Evolutionary conservation across 1,140 invertebrate genomes (phyloP).

Genomic region (Conus ventricosus): DNA sequence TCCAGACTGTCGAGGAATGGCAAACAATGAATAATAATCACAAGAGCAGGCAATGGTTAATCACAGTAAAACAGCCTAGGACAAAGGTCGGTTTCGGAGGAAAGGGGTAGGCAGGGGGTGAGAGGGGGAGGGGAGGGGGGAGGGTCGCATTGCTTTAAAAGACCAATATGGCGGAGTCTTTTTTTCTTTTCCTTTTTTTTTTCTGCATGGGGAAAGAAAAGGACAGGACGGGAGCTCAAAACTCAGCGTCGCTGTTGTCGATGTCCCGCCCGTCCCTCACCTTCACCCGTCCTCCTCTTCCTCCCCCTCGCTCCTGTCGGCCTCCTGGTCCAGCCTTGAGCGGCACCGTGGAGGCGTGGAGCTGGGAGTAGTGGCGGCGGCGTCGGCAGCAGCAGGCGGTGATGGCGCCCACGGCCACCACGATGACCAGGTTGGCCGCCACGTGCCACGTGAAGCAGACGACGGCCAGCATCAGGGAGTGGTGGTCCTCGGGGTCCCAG

Average conservation of each 20-base stretch:
- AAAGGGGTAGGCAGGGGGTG: no score
- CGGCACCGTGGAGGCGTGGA: not conserved
- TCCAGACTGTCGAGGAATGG: no score
- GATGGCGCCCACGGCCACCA: slow-evolving; percentile 43
- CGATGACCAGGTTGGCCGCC: slow-evolving; percentile 40
- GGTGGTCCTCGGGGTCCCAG: slow-evolving; percentile 73
- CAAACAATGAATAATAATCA: no score
- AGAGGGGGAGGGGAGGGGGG: no score
- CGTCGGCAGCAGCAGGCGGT: slow-evolving; percentile 27
- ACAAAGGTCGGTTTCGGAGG: no score
- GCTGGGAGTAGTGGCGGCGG: slow-evolving; percentile 3
- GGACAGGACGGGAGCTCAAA: not conserved
- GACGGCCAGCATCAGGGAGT: slow-evolving; percentile 75
- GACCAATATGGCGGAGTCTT: no score
- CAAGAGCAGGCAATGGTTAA: no score
- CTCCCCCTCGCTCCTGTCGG: not conserved
- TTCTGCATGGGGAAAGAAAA: no score
- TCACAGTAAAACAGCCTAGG: no score
- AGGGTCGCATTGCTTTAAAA: no score
- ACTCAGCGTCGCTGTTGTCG: not conserved
- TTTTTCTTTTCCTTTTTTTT: no score
- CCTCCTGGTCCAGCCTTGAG: slow-evolving; percentile 1
- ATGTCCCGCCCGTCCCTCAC: not conserved
- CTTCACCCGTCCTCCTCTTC: not conserved
- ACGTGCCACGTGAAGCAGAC: slow-evolving; percentile 66